These are phyloP conservation scores for Caenorhabditis afra DNA, from an alignment of 2,888 invertebrate genomes.

Conservation along the genomic window DNA sequence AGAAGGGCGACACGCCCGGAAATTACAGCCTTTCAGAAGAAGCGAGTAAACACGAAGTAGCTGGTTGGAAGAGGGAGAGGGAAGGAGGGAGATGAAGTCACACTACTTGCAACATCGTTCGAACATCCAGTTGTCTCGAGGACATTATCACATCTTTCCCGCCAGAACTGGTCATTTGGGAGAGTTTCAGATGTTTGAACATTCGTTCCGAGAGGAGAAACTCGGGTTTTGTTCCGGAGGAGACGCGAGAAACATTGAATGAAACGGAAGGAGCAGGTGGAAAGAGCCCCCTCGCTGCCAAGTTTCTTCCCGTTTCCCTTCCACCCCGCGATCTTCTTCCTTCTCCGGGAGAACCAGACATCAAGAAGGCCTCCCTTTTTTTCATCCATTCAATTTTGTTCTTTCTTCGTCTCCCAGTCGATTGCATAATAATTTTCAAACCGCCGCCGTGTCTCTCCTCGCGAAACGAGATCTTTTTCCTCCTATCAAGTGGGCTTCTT, in stretches of 20 bases:
- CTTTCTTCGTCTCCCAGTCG: conserved; percentile 39
- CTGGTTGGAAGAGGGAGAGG: not conserved
- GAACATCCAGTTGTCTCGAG: not conserved
- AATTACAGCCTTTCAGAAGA: too few species aligned
- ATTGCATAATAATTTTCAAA: conserved; percentile 59
- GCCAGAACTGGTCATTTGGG: not conserved
- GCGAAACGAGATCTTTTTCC: conserved; percentile 56
- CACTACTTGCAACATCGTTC: not conserved
- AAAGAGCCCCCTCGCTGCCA: not conserved
- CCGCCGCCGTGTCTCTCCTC: conserved; percentile 41
- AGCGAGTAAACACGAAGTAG: too few species aligned
- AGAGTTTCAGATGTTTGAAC: not conserved
- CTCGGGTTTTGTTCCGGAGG: too few species aligned
- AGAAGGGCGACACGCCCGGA: too few species aligned
- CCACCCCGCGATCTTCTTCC: not conserved
- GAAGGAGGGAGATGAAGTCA: not conserved
- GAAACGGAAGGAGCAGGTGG: too few species aligned
- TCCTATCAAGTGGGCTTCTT: conserved; percentile 54
- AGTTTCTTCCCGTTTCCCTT: not conserved
- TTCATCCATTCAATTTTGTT: conserved; percentile 51
- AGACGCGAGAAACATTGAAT: too few species aligned
- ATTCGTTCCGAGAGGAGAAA: not conserved
- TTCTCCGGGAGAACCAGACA: conserved; percentile 40
- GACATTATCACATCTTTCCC: not conserved
- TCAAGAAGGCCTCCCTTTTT: conserved; percentile 23